Base-by-base conservation (phyloP, 1,140 invertebrate species). In the Drosophila ohnishii region DNA sequence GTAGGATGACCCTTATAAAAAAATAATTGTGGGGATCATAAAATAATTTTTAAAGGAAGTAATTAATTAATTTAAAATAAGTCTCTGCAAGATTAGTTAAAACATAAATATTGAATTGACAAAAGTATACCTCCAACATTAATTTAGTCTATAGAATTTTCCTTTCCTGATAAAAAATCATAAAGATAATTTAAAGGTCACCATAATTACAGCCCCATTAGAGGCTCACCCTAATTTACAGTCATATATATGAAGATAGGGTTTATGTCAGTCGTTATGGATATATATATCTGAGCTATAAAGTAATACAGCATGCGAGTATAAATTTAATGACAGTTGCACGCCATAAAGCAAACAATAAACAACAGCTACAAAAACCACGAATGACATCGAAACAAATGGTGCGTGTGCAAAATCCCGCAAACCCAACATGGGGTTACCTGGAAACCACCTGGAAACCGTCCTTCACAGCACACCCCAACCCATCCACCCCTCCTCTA, bases 311-410 rank as follows among this genome's bases (percentile, higher is more conserved):
- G 40, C 48, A 62, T 62, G 60, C 51, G 35, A 39, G 44, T 56
- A 66, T 60, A 51, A 61, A 62, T 61, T 71, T 72, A 66, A 76
- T 69, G 78, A 42, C 79, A 87, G 86, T 83, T 82, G 67, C 66
- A 65, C 39, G 50, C 47, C 50, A 79, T 79, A 73, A 82, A 86
- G 39, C 37, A 40, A 65, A 75, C 25, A 59, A 35, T 50, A 45
- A 60, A 48, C 11, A 69, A 71, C 50, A 61, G 30, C 37, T 56
- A 57, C 42, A 32, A 62, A 60, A 45, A 35, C 40, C 25, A 34
- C 45, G 7, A 42, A 14, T 44, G 35, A 48, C 59, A 39, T 47
- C 8, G 10, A 48, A 62, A 59, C 14, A 35, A 75, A 75, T 53
- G 37, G 60, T 75, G 72, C 71, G 60, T 75, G 72, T 50, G 53